Conservation (phyloP, 2,888 invertebrate genomes). For the Dermolepida albohirtum region DNA sequence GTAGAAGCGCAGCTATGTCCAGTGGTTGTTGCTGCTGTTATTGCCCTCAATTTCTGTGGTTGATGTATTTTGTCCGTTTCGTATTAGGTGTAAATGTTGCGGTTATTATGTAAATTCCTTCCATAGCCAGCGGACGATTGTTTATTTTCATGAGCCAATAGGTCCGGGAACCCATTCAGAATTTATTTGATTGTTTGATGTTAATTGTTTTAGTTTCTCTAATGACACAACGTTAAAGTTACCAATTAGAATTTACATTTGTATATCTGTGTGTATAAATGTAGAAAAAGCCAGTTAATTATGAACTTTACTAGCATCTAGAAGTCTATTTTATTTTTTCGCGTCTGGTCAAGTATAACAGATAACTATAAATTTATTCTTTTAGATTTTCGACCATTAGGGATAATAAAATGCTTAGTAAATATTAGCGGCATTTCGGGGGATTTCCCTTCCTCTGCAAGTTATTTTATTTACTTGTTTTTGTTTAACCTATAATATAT, state of each 20-base stretch:
- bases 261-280: too few relatives aligned
- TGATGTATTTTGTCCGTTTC: constrained; percentile 26
- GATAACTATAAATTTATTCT: too few relatives aligned
- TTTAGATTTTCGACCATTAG: too few relatives aligned
- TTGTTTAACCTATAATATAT: too few relatives aligned
- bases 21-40: constrained; percentile 6
- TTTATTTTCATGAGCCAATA: constrained; percentile 15
- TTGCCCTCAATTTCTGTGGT: constrained; percentile 16
- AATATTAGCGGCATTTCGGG: too few relatives aligned
- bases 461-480: too few relatives aligned
- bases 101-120: constrained; percentile 35
- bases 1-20: neutral
- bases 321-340: too few relatives aligned
- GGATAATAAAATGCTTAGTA: too few relatives aligned
- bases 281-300: too few relatives aligned
- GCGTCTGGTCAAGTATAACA: too few relatives aligned
- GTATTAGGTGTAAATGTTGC: constrained; percentile 26
- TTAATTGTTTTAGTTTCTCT: neutral
- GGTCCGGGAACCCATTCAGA: neutral
- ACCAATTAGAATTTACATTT: neutral
- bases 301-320: too few relatives aligned
- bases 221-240: constrained; percentile 1
- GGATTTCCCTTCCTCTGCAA: too few relatives aligned
- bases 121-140: constrained; percentile 11
- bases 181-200: constrained; percentile 11